Evolutionary conservation across 2,888 invertebrate species (phyloP).

Genomic region (Dicroscelio sp.): DNA sequence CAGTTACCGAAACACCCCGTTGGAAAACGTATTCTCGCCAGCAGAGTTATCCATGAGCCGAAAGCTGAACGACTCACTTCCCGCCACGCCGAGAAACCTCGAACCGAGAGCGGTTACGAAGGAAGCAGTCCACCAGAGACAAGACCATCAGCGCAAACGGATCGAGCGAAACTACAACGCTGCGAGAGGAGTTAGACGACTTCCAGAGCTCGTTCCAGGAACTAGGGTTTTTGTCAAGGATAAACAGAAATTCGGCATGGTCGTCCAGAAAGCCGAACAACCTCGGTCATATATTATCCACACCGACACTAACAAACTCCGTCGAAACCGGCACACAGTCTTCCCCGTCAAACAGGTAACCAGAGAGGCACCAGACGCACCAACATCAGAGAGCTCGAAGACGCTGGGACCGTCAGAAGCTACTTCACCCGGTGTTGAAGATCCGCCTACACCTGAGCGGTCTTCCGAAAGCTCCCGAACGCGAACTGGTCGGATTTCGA

Average conservation of each 20-base stretch:
- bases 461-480: not conserved
- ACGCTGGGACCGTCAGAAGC: not conserved
- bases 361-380: not conserved
- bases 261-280: slow-evolving; percentile 13
- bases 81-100: not conserved
- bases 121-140: not conserved
- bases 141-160: not conserved
- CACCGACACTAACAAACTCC: slow-evolving; percentile 10
- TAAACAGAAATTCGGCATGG: not conserved
- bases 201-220: slow-evolving; percentile 1
- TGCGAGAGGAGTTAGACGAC: not conserved
- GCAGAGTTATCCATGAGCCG: slow-evolving; percentile 17
- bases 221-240: slow-evolving; percentile 19
- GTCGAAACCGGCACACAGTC: not conserved
- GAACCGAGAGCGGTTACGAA: not conserved
- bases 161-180: not conserved
- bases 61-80: not conserved
- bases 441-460: not conserved
- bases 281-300: slow-evolving; percentile 17
- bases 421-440: not conserved
- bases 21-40: slow-evolving; percentile 22
- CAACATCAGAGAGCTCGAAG: not conserved
- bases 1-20: not conserved
- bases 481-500: not conserved
- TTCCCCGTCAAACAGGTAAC: not conserved